These are phyloP conservation scores for Tragelaphus buxtoni DNA, from an alignment of 2,113 vertebrate genomes.

Conservation along the genomic window DNA sequence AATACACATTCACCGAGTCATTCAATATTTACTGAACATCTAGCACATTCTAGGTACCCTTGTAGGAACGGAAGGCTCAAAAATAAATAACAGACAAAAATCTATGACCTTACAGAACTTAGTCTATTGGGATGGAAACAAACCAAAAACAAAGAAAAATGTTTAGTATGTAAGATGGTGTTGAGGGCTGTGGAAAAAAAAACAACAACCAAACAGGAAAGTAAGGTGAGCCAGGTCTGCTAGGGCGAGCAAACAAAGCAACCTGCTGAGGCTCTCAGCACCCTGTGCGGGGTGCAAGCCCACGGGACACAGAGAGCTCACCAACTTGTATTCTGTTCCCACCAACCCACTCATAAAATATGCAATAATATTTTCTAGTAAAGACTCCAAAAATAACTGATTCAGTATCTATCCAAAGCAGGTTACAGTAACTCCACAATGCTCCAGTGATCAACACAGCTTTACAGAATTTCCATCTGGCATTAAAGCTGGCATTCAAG, in stretches of 20 bases:
- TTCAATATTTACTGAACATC: neutral
- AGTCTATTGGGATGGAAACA: neutral
- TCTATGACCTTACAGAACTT: neutral
- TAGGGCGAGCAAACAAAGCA: neutral
- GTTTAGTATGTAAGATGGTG: neutral
- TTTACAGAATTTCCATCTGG: neutral
- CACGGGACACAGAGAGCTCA: rapidly evolving
- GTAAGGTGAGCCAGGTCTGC: neutral
- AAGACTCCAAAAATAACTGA: neutral
- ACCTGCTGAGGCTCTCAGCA: rapidly evolving
- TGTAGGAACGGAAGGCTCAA: neutral
- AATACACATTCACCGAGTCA: neutral
- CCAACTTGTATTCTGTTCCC: neutral
- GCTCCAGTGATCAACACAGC: neutral
- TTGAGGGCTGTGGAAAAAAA: neutral
- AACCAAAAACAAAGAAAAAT: neutral
- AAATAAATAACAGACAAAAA: neutral
- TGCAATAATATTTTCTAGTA: neutral
- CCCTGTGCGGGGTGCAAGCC: neutral
- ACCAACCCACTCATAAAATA: neutral
- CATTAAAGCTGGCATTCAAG: neutral
- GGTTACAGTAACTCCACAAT: neutral
- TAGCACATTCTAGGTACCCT: neutral
- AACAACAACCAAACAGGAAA: neutral
- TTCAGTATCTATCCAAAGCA: neutral